These are phyloP conservation scores for Lampropteryx suffumata DNA, from an alignment of 2,888 invertebrate species.

Conservation along the genomic window DNA sequence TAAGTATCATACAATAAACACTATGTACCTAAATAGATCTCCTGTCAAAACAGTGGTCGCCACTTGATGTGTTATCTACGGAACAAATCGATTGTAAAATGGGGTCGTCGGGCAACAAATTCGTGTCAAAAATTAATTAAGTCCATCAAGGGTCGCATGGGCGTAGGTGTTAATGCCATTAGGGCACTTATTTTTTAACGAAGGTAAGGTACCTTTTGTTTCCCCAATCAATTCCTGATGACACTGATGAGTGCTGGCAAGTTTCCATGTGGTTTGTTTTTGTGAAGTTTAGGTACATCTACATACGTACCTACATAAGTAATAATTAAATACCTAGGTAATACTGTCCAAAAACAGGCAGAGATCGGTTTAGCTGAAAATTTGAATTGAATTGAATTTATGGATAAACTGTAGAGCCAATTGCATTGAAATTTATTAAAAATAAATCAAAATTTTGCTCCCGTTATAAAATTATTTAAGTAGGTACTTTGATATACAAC, in stretches of 20 bases:
- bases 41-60: too few species aligned
- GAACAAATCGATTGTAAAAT: constrained; percentile 52
- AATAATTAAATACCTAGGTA: too few species aligned
- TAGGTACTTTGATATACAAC: constrained; percentile 28
- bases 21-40: too few species aligned
- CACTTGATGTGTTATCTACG: constrained; percentile 38
- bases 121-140: constrained; percentile 64
- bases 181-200: constrained; percentile 31
- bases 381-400: too few species aligned
- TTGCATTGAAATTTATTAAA: too few species aligned
- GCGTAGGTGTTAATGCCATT: constrained; percentile 34
- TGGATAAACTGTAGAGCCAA: too few species aligned
- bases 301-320: too few species aligned
- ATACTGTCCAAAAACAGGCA: too few species aligned
- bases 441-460: constrained; percentile 11
- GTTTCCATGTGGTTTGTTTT: neutral
- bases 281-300: neutral
- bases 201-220: constrained; percentile 23
- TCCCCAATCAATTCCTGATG: constrained; percentile 22
- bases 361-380: too few species aligned
- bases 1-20: too few species aligned
- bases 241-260: constrained; percentile 1
- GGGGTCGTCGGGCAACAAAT: constrained; percentile 44
- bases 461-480: constrained; percentile 23
- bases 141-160: constrained; percentile 44